These are phyloP conservation scores for Odontomachus brunneus DNA, from an alignment of 1,140 invertebrate genomes.

Conservation along the genomic window DNA sequence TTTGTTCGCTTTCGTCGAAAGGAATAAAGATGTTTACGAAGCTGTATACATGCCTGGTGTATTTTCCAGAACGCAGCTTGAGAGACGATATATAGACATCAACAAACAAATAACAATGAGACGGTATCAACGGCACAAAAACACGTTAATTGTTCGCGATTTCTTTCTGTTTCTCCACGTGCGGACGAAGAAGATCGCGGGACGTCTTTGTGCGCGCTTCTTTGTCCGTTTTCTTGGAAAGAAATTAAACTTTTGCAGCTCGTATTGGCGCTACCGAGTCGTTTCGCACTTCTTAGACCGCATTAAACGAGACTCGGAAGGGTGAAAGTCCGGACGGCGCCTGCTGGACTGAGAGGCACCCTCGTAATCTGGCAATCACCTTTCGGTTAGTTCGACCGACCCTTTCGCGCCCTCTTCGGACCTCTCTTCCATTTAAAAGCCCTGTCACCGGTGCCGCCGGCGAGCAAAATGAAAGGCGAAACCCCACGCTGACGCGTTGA, in stretches of 20 bases:
- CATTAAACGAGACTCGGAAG: constrained; percentile 11
- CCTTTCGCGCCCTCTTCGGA: constrained; percentile 27
- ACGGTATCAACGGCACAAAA: too few relatives aligned
- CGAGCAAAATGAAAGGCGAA: constrained; percentile 13
- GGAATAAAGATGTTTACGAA: too few relatives aligned
- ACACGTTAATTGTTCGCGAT: too few relatives aligned
- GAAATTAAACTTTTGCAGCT: constrained; percentile 31
- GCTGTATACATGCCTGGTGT: too few relatives aligned
- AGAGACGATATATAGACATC: too few relatives aligned
- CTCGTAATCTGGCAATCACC: constrained; percentile 60
- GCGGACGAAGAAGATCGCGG: neutral
- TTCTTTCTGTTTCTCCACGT: neutral
- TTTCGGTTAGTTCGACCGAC: constrained; percentile 56
- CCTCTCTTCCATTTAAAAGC: constrained; percentile 16
- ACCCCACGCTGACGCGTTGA: constrained; percentile 5
- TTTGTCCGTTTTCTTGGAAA: constrained; percentile 48
- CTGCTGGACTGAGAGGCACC: constrained; percentile 38
- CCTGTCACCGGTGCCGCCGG: neutral
- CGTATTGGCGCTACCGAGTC: constrained; percentile 25
- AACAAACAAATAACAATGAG: too few relatives aligned
- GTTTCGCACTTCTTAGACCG: constrained; percentile 44
- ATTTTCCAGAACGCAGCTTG: too few relatives aligned
- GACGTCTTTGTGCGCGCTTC: neutral
- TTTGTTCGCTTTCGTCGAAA: too few relatives aligned
- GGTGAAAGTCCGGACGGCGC: constrained; percentile 67